Evolutionary conservation across 2,797 vertebrate species (phyloP).

Genomic region (Emys orbicularis): DNA sequence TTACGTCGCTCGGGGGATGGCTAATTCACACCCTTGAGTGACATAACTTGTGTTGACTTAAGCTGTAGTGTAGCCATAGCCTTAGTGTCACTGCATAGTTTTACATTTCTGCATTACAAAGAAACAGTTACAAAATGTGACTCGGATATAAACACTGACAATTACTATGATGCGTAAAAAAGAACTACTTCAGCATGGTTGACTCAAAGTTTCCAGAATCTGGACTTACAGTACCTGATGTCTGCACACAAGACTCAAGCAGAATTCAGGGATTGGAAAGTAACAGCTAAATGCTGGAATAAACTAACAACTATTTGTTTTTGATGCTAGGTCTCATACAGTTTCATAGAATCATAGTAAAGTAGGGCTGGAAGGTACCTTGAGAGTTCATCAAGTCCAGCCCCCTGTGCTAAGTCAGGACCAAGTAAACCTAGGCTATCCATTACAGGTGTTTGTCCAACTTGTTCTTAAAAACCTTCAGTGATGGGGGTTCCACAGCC

Average conservation of each 20-base stretch:
- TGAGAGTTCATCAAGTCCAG: not conserved
- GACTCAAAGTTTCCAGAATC: conserved; percentile 47
- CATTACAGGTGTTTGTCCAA: not conserved
- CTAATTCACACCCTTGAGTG: not conserved
- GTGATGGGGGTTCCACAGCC: not conserved
- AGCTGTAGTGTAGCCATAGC: not conserved
- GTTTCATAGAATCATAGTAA: not conserved
- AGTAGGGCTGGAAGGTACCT: not conserved
- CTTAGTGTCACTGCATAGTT: not conserved
- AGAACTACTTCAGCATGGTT: conserved; percentile 18
- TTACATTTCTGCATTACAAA: not conserved
- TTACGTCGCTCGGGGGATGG: not conserved
- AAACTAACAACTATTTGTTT: not conserved
- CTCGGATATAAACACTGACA: not conserved
- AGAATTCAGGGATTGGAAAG: not conserved
- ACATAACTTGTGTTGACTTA: not conserved
- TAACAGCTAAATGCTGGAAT: not conserved
- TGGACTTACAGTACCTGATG: conserved; percentile 7
- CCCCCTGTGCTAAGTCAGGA: not conserved
- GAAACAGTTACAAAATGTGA: not conserved
- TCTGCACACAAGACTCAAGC: not conserved
- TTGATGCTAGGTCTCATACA: not conserved
- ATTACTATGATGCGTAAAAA: conserved; percentile 6
- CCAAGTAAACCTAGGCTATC: not conserved
- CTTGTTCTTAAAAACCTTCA: not conserved